Evolutionary conservation across 1,140 invertebrate genomes (phyloP), one percentile per base, ranked within the genome.

Genomic region (Anthonomus grandis): DNA sequence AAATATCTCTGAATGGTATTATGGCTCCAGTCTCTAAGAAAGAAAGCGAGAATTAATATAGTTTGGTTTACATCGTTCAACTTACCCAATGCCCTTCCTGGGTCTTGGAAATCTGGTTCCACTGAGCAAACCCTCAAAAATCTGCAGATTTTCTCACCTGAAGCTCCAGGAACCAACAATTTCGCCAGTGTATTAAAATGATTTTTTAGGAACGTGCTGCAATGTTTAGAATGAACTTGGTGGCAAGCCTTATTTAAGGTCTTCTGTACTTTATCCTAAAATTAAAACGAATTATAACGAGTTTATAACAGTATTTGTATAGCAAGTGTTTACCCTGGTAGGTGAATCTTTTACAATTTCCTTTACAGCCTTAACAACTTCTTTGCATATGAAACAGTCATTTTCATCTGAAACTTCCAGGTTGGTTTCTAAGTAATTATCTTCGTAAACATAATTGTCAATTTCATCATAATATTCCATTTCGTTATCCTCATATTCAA

Each of bases 291-390:
- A 13, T 12, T 12, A 1, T 12, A 12, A n/a, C n/a, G n/a, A 34
- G 2, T 34, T 13, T 1, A 41, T 41, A 41, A 13, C 9, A 10
- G 21, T 17, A 22, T 17, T 18, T 22, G 19, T 45, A n/a, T 18
- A 45, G 24, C 24, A 22, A n/a, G 24, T 9, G n/a, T 45, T 21
- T 45, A 45, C 42, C 21, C 24, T 45, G 10, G 15, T 45, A 22
- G 10, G 19, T n/a, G 6, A 6, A 21, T 21, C 22, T 22, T 45
- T 21, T n/a, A 45, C 10, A 5, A 37, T 21, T 12, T 18, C 6
- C 13, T 21, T 17, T 21, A 37, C 5, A 18, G 9, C 31, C 15
- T 50, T 50, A 19, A 37, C 18, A 21, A 50, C 9, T 18, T 5
- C 15, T 21, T n/a, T 37, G 34, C 42, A 45, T 10, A 45, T 17